A percentile compares a stretch with the other conserved stretches of the same genome.
These are phyloP conservation scores for Hyperoodon ampullatus DNA, from an alignment of 2,113 vertebrate species.

Conservation along the genomic window DNA sequence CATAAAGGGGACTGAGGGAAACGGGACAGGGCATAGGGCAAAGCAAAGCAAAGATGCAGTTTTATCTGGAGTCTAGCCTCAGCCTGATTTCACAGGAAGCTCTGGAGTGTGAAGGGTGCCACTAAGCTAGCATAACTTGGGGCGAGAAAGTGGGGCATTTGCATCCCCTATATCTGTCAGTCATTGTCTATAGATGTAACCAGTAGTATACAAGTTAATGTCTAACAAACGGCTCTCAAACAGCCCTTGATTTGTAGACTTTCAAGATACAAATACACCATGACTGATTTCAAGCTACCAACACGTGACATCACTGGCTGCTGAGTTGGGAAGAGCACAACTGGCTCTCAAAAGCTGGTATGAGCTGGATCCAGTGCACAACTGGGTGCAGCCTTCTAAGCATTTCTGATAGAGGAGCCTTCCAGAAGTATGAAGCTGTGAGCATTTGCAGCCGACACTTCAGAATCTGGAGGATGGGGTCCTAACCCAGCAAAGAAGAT, in stretches of 20 bases:
- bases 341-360: neutral
- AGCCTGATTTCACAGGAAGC: neutral
- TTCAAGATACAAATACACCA: neutral
- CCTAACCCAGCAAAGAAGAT: neutral
- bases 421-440: neutral
- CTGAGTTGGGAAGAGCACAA: neutral
- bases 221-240: neutral
- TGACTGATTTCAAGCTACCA: neutral
- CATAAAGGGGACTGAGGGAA: neutral
- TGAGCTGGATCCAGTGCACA: neutral
- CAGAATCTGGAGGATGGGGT: neutral
- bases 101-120: neutral
- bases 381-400: fast-evolving
- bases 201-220: neutral
- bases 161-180: fast-evolving
- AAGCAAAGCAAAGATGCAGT: neutral
- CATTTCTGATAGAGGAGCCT: neutral
- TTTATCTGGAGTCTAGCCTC: neutral
- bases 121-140: fast-evolving
- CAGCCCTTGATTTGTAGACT: neutral
- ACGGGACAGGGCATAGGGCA: fast-evolving
- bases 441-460: neutral
- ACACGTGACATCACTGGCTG: fast-evolving
- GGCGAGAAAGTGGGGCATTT: neutral
- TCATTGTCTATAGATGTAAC: neutral